Evolutionary conservation across 1,140 invertebrate species (phyloP).

Genomic region (Saccostrea echinata): DNA sequence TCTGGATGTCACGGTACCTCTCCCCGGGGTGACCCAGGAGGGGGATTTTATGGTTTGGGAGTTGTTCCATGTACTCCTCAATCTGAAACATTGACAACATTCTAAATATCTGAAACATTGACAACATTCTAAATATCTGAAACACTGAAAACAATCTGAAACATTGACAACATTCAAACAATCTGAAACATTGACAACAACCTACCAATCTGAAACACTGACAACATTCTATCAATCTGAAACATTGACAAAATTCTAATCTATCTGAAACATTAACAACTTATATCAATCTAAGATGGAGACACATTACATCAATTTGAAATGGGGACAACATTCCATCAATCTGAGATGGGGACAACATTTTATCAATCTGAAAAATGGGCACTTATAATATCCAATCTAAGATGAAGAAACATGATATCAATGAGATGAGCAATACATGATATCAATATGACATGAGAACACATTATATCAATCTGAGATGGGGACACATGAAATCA

Average conservation of each 20-base stretch:
- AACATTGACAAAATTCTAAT: not conserved
- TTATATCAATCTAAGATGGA: not conserved
- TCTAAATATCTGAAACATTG: not conserved
- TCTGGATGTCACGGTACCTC: constrained; percentile 92
- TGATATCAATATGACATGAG: not conserved
- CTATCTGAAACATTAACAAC: not conserved
- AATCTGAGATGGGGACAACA: no score
- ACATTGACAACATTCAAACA: not conserved
- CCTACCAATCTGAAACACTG: not conserved
- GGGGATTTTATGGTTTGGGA: constrained; percentile 98
- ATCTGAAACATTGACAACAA: constrained; percentile 84
- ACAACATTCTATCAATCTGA: not conserved
- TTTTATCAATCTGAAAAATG: no score
- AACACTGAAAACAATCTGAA: not conserved
- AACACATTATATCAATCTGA: no score
- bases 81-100: constrained; percentile 85
- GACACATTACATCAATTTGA: no score
- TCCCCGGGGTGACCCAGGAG: constrained; percentile 97
- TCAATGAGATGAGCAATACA: not conserved
- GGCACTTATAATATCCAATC: no score
- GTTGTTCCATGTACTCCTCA: constrained; percentile 96
- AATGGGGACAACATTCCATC: no score
- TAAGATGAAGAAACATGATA: no score
- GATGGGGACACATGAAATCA: no score
- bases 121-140: not conserved